These are phyloP conservation scores for Coregonus clupeaformis DNA, from an alignment of 2,113 vertebrate genomes.

Conservation along the genomic window DNA sequence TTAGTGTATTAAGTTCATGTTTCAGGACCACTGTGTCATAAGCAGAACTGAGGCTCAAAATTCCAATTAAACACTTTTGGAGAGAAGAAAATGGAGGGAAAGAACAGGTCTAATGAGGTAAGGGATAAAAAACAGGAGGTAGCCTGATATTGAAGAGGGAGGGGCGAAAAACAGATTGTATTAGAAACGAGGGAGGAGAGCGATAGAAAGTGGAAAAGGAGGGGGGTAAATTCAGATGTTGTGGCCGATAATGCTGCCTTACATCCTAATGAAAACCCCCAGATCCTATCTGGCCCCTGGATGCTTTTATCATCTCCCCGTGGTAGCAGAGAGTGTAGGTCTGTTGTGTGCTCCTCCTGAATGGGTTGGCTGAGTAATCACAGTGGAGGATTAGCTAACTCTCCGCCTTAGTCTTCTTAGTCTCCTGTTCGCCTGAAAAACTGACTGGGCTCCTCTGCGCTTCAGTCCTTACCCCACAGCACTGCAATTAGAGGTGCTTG, in stretches of 20 bases:
- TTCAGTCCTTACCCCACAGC: not conserved
- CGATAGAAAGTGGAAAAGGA: slow-evolving; percentile 2
- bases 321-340: slow-evolving; percentile 10
- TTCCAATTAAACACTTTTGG: too few relatives aligned
- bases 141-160: not conserved
- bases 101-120: not conserved
- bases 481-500: not conserved
- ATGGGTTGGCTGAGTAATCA: slow-evolving; percentile 34
- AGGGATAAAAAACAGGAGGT: not conserved
- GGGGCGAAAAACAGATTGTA: not conserved
- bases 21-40: too few relatives aligned
- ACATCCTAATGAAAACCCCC: slow-evolving; percentile 40
- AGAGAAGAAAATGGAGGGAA: too few relatives aligned
- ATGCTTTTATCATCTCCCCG: slow-evolving; percentile 22
- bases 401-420: slow-evolving; percentile 43
- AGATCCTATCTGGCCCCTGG: slow-evolving; percentile 50
- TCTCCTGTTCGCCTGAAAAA: slow-evolving; percentile 9
- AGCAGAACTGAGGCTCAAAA: too few relatives aligned
- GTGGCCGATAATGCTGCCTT: slow-evolving; percentile 54
- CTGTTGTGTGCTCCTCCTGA: slow-evolving; percentile 26
- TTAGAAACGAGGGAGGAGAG: not conserved
- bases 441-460: not conserved
- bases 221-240: slow-evolving; percentile 56
- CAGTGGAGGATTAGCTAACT: slow-evolving; percentile 36
- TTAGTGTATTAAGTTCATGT: too few relatives aligned